These are phyloP conservation scores for Stichopus chloronotus DNA, from an alignment of 35 echinoderm and acorn worm genomes.

Conservation along the genomic window DNA sequence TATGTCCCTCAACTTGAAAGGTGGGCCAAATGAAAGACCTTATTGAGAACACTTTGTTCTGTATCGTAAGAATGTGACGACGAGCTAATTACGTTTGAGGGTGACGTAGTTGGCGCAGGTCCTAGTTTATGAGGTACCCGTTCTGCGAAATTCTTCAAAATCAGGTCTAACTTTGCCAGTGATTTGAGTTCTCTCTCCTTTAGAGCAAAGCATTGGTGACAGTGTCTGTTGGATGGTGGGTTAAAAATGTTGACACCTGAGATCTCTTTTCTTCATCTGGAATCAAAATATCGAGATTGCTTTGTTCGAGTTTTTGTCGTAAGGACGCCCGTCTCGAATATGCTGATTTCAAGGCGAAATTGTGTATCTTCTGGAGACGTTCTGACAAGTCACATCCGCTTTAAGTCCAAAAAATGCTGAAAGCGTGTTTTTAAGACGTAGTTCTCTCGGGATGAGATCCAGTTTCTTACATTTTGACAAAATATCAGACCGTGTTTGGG, in stretches of 20 bases:
- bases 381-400: not conserved
- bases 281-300: not conserved
- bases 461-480: slow-evolving; percentile 35
- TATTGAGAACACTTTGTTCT: not conserved
- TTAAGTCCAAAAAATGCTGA: not conserved
- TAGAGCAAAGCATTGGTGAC: not conserved
- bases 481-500: slow-evolving; percentile 20
- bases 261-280: not conserved
- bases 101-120: not conserved
- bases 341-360: slow-evolving; percentile 17
- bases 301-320: not conserved
- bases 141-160: not conserved
- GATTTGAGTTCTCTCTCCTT: not conserved
- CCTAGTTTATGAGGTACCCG: not conserved
- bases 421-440: not conserved
- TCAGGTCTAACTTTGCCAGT: not conserved
- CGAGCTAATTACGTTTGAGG: not conserved
- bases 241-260: not conserved
- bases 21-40: not conserved
- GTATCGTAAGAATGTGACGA: not conserved
- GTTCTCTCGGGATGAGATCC: not conserved
- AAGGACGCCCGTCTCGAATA: not conserved
- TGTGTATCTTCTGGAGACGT: not conserved
- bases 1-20: not conserved
- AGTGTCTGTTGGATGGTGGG: not conserved